phyloP scores from a whole-genome alignment of 2,113 vertebrate genomes.

The Pholis gunnellus region DNA sequence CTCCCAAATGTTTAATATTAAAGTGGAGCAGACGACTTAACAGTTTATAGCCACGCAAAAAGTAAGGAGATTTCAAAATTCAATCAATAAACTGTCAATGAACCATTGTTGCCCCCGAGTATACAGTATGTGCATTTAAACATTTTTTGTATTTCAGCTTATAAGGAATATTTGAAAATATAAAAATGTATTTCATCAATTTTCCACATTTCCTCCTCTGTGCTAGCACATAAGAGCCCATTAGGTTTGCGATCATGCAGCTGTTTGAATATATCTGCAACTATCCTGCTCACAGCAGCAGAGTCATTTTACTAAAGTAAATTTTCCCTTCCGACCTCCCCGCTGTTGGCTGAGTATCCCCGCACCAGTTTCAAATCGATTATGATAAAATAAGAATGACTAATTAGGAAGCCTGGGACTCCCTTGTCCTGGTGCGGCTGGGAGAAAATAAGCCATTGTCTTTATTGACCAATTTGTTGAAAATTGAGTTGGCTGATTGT shows the following conservation, averaged over 20 bases:
- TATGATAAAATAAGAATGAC: constrained; percentile 59
- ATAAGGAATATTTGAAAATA: background rate
- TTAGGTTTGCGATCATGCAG: constrained; percentile 18
- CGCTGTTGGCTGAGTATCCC: constrained; percentile 10
- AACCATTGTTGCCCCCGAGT: background rate
- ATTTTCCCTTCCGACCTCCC: background rate
- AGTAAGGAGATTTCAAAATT: background rate
- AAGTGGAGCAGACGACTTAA: no score
- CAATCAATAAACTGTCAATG: background rate
- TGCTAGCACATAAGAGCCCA: constrained; percentile 12
- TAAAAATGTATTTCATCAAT: background rate
- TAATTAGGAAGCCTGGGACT: constrained; percentile 62
- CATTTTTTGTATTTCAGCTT: no score
- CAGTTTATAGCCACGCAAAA: no score
- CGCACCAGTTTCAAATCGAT: constrained; percentile 44
- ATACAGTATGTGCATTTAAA: background rate
- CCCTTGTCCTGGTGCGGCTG: constrained; percentile 23
- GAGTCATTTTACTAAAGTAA: constrained; percentile 26
- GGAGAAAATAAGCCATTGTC: constrained; percentile 46
- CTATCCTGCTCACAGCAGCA: constrained; percentile 41
- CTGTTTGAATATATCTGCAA: constrained; percentile 38
- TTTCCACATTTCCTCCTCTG: constrained; percentile 2
- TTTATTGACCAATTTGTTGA: constrained; percentile 57
- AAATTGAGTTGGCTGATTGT: constrained; percentile 24
- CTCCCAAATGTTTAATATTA: no score